Base-by-base conservation (phyloP, 64 coral and sea anemone species). In the Actinia equina region DNA sequence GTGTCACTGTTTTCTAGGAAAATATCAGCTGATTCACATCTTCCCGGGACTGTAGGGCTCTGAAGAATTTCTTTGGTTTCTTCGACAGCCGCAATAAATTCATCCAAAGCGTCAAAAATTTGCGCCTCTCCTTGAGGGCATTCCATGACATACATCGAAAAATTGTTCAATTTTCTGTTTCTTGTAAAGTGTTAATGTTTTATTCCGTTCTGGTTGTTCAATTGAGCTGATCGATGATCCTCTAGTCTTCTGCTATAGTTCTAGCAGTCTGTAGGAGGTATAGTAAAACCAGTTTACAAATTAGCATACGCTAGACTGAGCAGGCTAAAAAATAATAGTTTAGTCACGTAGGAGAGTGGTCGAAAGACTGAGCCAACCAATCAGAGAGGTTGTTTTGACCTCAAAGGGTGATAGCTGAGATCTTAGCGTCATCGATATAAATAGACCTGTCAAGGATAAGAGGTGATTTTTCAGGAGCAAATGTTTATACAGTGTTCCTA, bases 41-140 rank as follows among this genome's bases (percentile, higher is more conserved):
- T 79, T 12, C 91, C 91, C 3, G 91, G 91, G 37, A 92, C 94
- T 12, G 85, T 89, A 11, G 94, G 94, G 53, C 91, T 96, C 44
- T 93, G 91, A 11, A 96, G 54, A n/a, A 96, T 90, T 81, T 96
- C 84, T 86, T 96, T 96, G 0, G 94, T 96, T 80, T 96, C 94
- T 85, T 96, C 94, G 22, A 96, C 91, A 67, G 94, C 94, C 49
- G 85, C 91, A 22, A 96, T 96, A 79, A 96, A 96, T 82, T 93
- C 91, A 93, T 96, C 94, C 18, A 96, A 83, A 52, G 91, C 94
- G 87, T 96, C 83, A 65, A 93, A 96, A 45, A 96, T 89, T 54
- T 85, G 83, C 17, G 7, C 83, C 41, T 85, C 83, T 16, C 55
- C 83, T 85, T 85, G 83, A 57, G 83, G 56, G 56, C 30, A 54